These are phyloP conservation scores for Meloidogyne hapla DNA, from an alignment of 1,140 invertebrate species.

Conservation along the genomic window DNA sequence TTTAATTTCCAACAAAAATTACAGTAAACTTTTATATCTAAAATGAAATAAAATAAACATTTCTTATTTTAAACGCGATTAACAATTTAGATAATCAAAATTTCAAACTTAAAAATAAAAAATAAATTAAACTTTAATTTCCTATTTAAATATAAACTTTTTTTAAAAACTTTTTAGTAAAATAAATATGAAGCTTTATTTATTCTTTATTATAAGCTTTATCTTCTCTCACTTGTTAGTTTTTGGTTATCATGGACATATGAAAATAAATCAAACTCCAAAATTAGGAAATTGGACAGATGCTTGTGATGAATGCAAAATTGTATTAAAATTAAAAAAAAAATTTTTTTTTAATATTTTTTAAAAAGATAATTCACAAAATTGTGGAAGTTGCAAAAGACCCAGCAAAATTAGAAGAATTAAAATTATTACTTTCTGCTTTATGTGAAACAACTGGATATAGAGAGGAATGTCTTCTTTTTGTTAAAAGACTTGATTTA, in stretches of 20 bases:
- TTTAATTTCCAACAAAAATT: too few species aligned
- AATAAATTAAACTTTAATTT: too few species aligned
- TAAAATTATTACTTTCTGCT: constrained; percentile 53
- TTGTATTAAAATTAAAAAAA: constrained; percentile 22
- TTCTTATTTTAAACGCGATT: too few species aligned
- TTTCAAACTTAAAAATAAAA: too few species aligned
- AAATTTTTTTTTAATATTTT: constrained; percentile 19
- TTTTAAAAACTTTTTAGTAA: not conserved
- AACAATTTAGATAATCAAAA: too few species aligned
- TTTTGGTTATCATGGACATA: not conserved
- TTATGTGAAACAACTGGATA: constrained; percentile 61
- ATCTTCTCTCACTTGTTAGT: not conserved
- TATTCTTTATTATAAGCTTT: not conserved
- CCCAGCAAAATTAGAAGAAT: constrained; percentile 53
- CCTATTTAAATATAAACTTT: too few species aligned
- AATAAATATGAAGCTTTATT: not conserved
- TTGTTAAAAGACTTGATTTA: constrained; percentile 56
- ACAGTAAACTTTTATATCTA: too few species aligned
- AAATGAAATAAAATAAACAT: too few species aligned
- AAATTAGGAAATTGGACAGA: constrained; percentile 15
- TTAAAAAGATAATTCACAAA: constrained; percentile 48
- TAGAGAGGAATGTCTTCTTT: constrained; percentile 54
- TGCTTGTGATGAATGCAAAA: constrained; percentile 41
- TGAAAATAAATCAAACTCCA: constrained; percentile 20
- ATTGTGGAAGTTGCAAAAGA: constrained; percentile 57